These are phyloP conservation scores for Patella pellucida DNA, from an alignment of 2,888 invertebrate genomes.

Conservation along the genomic window DNA sequence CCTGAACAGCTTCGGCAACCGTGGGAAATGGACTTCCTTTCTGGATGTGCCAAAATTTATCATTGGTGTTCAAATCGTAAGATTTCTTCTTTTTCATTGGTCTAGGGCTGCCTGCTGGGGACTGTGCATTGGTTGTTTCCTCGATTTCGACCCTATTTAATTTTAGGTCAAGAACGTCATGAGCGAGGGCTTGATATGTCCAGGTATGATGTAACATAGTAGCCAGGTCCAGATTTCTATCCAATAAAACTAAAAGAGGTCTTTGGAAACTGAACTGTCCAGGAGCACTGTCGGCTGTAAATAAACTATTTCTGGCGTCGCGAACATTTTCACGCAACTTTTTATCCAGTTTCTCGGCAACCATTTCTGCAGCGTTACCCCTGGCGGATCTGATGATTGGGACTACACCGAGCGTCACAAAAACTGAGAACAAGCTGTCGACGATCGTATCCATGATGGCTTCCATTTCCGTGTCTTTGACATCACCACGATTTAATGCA, in stretches of 20 bases:
- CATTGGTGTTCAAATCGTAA: slow-evolving; percentile 90
- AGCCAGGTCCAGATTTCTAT: slow-evolving; percentile 95
- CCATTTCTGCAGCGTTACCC: slow-evolving; percentile 98
- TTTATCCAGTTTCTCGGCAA: slow-evolving; percentile 95
- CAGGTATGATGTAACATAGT: slow-evolving; percentile 99
- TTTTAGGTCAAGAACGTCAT: slow-evolving; percentile 93
- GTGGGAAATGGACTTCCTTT: slow-evolving; percentile 81
- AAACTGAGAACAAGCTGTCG: slow-evolving; percentile 96
- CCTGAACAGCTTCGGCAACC: slow-evolving; percentile 98
- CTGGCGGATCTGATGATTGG: slow-evolving; percentile 93
- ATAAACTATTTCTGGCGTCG: slow-evolving; percentile 96
- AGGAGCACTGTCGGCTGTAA: slow-evolving; percentile 75
- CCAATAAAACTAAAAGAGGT: slow-evolving; percentile 91
- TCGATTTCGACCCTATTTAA: slow-evolving; percentile 86
- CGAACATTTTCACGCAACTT: slow-evolving; percentile 96
- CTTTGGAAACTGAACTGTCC: slow-evolving; percentile 86
- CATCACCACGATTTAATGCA: slow-evolving; percentile 92
- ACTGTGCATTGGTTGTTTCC: slow-evolving; percentile 73
- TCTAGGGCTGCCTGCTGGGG: slow-evolving; percentile 60
- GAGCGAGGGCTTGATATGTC: slow-evolving; percentile 98
- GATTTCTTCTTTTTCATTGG: slow-evolving; percentile 80
- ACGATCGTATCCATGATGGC: slow-evolving; percentile 93
- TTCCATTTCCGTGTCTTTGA: slow-evolving; percentile 96
- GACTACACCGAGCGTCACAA: slow-evolving; percentile 93
- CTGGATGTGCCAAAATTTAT: slow-evolving; percentile 93